Conservation (phyloP, 2,113 vertebrate genomes). For the Nesospiza acunhae region DNA sequence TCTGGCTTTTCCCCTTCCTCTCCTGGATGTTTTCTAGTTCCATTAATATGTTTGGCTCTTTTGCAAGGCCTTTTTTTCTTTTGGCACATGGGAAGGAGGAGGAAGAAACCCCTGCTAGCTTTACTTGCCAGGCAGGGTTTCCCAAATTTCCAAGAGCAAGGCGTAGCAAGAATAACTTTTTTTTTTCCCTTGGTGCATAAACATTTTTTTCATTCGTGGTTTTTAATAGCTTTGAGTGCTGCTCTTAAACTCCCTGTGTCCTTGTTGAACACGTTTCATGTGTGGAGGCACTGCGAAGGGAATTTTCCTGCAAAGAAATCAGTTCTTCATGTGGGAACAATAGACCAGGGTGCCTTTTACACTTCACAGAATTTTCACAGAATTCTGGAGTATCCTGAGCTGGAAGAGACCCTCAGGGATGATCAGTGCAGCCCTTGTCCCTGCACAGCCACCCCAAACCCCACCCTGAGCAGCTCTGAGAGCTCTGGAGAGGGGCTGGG, state of each 20-base stretch:
- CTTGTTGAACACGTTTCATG: not conserved
- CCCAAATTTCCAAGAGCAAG: slow-evolving; percentile 38
- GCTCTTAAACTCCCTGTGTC: not conserved
- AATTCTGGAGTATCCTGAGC: not conserved
- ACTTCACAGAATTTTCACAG: not conserved
- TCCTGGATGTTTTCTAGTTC: slow-evolving; percentile 3
- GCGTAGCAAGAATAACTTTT: not conserved
- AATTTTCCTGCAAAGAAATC: not conserved
- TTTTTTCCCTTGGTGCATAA: not conserved
- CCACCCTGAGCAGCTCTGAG: not conserved
- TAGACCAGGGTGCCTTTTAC: not conserved
- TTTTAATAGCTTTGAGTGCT: slow-evolving; percentile 46
- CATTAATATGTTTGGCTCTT: slow-evolving; percentile 10
- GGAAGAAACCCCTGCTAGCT: slow-evolving; percentile 11
- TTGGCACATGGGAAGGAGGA: not conserved
- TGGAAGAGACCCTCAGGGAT: fast-evolving
- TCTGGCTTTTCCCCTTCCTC: not conserved
- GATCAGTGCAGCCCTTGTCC: fast-evolving
- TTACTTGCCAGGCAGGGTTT: slow-evolving; percentile 55
- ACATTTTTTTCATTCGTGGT: not conserved
- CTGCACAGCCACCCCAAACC: not conserved
- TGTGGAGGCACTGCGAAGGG: slow-evolving; percentile 15
- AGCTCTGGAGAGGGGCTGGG: not conserved
- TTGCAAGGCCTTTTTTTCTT: not conserved
- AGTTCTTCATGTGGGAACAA: not conserved